Percentiles rank a stretch among this genome's conserved stretches.
These are phyloP conservation scores for Drepana arcuata DNA, from an alignment of 1,140 invertebrate genomes.

Conservation along the genomic window DNA sequence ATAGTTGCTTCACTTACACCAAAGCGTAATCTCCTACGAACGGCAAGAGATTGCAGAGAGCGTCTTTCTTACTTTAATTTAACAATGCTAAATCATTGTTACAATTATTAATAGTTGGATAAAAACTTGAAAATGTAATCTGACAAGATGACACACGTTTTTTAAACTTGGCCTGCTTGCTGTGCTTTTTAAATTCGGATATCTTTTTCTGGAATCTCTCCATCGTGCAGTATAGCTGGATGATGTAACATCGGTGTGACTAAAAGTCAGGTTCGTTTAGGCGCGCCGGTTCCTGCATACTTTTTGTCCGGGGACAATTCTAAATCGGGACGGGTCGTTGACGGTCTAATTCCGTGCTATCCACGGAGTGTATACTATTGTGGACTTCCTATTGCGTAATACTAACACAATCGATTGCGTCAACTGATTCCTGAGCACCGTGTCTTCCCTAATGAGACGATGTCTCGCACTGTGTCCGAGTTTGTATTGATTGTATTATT, in stretches of 20 bases:
- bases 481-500: no score
- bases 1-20: constrained; percentile 28
- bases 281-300: constrained; percentile 31
- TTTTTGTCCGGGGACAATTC: constrained; percentile 50
- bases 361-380: constrained; percentile 17
- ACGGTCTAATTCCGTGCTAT: constrained; percentile 37
- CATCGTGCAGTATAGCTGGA: no score
- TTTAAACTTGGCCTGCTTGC: no score
- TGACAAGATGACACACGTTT: no score
- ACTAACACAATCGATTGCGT: constrained; percentile 18
- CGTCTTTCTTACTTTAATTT: no score
- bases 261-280: constrained; percentile 16
- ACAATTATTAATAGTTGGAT: no score
- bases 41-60: no score
- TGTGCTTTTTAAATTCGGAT: no score
- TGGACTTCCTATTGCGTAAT: constrained; percentile 31
- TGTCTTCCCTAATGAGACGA: constrained; percentile 1
- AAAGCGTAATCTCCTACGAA: constrained; percentile 13
- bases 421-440: constrained; percentile 4
- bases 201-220: no score
- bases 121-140: no score
- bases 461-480: constrained; percentile 1
- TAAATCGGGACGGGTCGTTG: constrained; percentile 42
- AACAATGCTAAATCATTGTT: no score
- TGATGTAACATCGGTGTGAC: constrained; percentile 43